Conservation (phyloP, 1,140 invertebrate species). For the Conus betulinus region DNA sequence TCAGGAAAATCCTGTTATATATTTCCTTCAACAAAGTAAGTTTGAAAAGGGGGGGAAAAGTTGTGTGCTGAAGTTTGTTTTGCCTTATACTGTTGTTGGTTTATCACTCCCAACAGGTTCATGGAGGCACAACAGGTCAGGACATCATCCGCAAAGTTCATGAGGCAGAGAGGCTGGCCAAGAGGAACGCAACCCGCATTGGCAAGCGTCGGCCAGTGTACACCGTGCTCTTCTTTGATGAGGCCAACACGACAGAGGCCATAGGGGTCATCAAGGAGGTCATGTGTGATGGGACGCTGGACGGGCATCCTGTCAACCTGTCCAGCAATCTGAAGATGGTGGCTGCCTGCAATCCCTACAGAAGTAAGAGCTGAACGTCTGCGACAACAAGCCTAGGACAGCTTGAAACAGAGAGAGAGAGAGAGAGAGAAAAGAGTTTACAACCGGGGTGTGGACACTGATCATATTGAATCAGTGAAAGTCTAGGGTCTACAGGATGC, state of each 20-base stretch:
- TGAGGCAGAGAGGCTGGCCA: constrained; percentile 60
- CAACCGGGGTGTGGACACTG: too few species aligned
- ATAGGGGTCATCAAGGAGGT: constrained; percentile 73
- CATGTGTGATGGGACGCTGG: constrained; percentile 69
- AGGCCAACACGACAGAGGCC: constrained; percentile 74
- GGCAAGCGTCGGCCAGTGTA: constrained; percentile 50
- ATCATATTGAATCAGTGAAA: too few species aligned
- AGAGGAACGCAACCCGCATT: constrained; percentile 50
- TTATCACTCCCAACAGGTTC: constrained; percentile 55
- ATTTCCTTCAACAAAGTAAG: too few species aligned
- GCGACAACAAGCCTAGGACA: too few species aligned
- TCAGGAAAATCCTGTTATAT: neutral
- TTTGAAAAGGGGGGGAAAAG: too few species aligned
- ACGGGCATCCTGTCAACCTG: constrained; percentile 56
- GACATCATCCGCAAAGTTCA: constrained; percentile 66
- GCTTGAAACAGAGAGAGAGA: too few species aligned
- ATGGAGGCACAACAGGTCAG: constrained; percentile 66
- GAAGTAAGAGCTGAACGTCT: constrained; percentile 57
- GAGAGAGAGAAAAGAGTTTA: too few species aligned
- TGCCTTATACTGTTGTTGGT: neutral
- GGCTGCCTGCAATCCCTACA: constrained; percentile 72
- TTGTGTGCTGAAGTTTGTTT: too few species aligned
- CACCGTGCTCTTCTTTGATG: constrained; percentile 74
- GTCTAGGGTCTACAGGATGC: too few species aligned
- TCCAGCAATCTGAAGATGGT: constrained; percentile 66